Evolutionary conservation across 2,113 vertebrate species (phyloP), one percentile per base, ranked within the genome.

Genomic region (Oophaga pumilio): DNA sequence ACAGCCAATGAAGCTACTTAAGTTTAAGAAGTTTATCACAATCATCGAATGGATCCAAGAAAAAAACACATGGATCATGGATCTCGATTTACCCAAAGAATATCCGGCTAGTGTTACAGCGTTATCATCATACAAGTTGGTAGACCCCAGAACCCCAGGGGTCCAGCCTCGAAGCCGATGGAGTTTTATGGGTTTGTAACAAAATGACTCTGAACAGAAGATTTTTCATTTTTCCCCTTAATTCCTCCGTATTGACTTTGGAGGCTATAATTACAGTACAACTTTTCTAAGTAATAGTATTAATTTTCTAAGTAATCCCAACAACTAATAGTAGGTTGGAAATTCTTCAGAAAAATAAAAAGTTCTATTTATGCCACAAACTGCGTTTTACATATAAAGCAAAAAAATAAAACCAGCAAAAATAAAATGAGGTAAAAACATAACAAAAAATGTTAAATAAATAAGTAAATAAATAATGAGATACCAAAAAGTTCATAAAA

Each of bases 241-340:
- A 86, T 33, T 33, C n/a, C 28, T 13, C 13, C 24, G 82, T 87
- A 33, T 82, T 74, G 79, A 82, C 33, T 60, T 10, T 10, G 10
- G 17, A 64, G 33, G 17, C 69, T 83, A 24, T 64, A 76, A 88
- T 87, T 74, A 76, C 56, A 52, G n/a, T 1, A 69, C 49, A 76
- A 18, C 60, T 87, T 87, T 74, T 87, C 82, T 69, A 14, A 74
- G 53, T 14, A 26, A 10, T 76, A 83, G 83, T 88, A 57, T 66
- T 28, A 88, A 71, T 33, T 83, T 88, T 43, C 64, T n/a, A 6
- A 60, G 78, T 64, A 82, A 82, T 74, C 83, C 64, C 69, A 76
- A 74, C 53, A 57, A 53, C 68, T 88, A 88, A 88, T 82, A n/a
- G 43, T n/a, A 62, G 69, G 79, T 76, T 82, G 80, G 73, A 88